Evolutionary conservation across 2,888 invertebrate species (phyloP).

Genomic region (Himalopsyche kuldschensis): DNA sequence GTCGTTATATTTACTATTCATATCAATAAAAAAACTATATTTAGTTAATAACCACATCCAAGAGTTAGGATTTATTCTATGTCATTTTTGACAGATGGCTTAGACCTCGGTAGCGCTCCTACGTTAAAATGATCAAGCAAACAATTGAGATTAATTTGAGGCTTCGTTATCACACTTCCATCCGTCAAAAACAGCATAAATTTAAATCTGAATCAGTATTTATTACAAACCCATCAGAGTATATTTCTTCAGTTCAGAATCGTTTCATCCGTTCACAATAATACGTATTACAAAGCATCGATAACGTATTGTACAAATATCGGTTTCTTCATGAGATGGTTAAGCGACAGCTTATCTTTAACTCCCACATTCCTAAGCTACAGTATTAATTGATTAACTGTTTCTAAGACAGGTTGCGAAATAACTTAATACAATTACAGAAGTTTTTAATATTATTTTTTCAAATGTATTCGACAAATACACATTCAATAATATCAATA

Average conservation of each 20-base stretch:
- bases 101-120: too few relatives aligned
- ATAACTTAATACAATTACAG: background rate
- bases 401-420: background rate
- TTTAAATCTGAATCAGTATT: background rate
- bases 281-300: background rate
- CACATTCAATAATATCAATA: background rate
- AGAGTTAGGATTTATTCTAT: background rate
- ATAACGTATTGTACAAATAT: background rate
- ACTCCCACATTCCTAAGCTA: background rate
- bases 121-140: too few relatives aligned
- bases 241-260: background rate
- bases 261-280: background rate
- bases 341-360: background rate
- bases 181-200: background rate
- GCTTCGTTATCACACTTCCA: background rate
- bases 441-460: background rate
- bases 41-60: background rate
- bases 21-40: constrained; percentile 14
- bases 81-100: background rate
- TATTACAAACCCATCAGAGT: background rate
- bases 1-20: background rate
- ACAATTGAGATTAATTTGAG: too few relatives aligned
- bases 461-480: background rate
- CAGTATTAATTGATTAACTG: background rate
- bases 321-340: background rate